Percentiles rank a stretch among this genome's conserved stretches.
Conservation (phyloP, 2,888 invertebrate species). For the Carpatolechia fugitivella region DNA sequence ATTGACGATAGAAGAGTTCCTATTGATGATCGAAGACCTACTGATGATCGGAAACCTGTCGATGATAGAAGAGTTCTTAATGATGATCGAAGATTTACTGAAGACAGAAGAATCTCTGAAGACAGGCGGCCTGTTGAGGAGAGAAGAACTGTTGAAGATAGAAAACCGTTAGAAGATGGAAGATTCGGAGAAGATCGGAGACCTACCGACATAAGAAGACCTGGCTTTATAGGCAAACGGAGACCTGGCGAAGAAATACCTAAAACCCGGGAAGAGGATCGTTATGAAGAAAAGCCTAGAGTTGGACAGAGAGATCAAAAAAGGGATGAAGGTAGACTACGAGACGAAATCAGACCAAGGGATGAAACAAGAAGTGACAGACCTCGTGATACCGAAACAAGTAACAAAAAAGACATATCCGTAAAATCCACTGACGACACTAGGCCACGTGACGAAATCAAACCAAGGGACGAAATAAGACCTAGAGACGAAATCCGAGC, state of each 20-base stretch:
- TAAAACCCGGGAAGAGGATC: constrained; percentile 35
- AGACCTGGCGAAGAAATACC: constrained; percentile 48
- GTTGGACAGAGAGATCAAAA: constrained; percentile 20
- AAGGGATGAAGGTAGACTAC: constrained; percentile 27
- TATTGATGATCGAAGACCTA: background rate
- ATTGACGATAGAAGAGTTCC: background rate
- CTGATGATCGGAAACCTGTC: background rate
- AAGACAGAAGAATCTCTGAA: no score
- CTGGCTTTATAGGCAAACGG: constrained; percentile 38
- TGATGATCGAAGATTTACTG: background rate
- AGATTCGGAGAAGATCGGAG: constrained; percentile 2
- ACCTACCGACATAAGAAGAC: constrained; percentile 51
- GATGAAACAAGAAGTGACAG: constrained; percentile 32
- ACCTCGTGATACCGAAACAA: constrained; percentile 10
- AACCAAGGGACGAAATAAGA: constrained; percentile 37
- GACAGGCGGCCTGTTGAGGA: background rate
- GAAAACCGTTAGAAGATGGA: background rate
- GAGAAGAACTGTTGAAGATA: background rate
- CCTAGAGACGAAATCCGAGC: constrained; percentile 29
- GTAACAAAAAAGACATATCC: constrained; percentile 27
- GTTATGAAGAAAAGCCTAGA: constrained; percentile 28
- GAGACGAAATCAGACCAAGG: constrained; percentile 35
- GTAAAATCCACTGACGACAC: constrained; percentile 28
- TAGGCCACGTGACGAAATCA: constrained; percentile 35
- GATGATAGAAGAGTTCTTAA: background rate